Conservation (phyloP, 2,888 invertebrate genomes). For the Augiades crinisus region DNA sequence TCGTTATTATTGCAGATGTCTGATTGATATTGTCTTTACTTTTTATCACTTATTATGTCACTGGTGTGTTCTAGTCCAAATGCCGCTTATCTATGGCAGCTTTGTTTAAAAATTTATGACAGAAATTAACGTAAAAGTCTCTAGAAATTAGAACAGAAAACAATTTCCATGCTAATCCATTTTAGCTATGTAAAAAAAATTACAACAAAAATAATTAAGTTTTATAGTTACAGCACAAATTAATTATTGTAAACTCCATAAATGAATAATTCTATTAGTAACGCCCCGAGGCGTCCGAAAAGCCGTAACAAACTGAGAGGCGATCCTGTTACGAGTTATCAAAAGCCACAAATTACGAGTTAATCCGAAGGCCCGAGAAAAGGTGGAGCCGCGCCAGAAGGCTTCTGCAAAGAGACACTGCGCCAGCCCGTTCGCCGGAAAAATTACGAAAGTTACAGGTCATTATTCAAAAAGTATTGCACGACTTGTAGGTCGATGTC, state of each 20-base stretch:
- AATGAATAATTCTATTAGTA: slow-evolving; percentile 26
- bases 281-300: neutral
- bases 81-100: no score
- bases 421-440: slow-evolving; percentile 32
- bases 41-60: no score
- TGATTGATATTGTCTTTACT: no score
- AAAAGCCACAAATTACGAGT: slow-evolving; percentile 46
- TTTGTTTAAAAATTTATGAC: no score
- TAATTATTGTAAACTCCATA: neutral
- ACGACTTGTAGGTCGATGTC: neutral
- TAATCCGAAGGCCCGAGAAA: slow-evolving; percentile 33
- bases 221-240: neutral
- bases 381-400: slow-evolving; percentile 3
- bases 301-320: slow-evolving; percentile 35
- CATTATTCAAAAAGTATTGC: slow-evolving; percentile 42
- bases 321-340: slow-evolving; percentile 42
- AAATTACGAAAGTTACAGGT: slow-evolving; percentile 46
- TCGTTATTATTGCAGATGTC: no score
- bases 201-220: no score
- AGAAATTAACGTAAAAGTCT: no score
- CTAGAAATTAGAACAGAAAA: no score
- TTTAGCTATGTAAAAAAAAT: no score
- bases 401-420: slow-evolving; percentile 22
- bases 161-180: no score
- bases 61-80: no score